Base-by-base conservation (phyloP, 2,797 vertebrate genomes). In the Clarias laeviceps region DNA sequence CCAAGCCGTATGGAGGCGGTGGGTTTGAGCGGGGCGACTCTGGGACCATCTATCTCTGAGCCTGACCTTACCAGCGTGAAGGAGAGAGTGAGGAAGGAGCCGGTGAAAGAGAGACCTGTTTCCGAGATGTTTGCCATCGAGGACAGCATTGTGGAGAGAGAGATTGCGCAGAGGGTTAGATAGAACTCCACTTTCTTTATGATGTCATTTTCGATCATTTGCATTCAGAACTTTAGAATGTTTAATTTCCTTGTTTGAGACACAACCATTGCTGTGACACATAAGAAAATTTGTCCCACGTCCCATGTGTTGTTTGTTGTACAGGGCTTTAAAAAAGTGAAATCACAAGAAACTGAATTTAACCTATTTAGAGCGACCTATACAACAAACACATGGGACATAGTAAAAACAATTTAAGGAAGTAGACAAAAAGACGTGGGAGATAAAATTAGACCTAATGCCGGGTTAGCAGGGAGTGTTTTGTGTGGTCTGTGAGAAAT, bases 71-170 rank as follows among this genome's bases (percentile, higher is more conserved):
- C 96, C 1, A 98, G 97, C 0, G 98, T 99, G 85, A 99, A 99
- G 93, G 98, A 99, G 91, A 90, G 98, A 61, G 97, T 97, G 90
- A 97, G 96, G 90, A 99, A 98, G 85, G 98, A 99, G 72, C 97
- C 97, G 0, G 96, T 99, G 73, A 98, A 97, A 92, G 98, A 99
- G 93, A 96, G 98, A 82, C 98, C 98, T 0, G 98, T 99, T 83
- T 99, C 98, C 0, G 98, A 99, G 92, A 98, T 99, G 97, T 99
- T 98, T 90, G 97, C 98, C 82, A 93, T 98, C 14, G 97, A 99
- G 86, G 98, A 99, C 92, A 98, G 97, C 93, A 99, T 99, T 4
- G 97, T 99, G 92, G 98, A 99, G 91, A 94, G 97, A 90, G 98
- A 99, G 91, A 97, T 99, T 83, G 96, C 97, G 90, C 96, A 98